Evolutionary conservation across 37 sponge, comb jelly and placozoan genomes (phyloP).

Genomic region (Oopsacas minuta): DNA sequence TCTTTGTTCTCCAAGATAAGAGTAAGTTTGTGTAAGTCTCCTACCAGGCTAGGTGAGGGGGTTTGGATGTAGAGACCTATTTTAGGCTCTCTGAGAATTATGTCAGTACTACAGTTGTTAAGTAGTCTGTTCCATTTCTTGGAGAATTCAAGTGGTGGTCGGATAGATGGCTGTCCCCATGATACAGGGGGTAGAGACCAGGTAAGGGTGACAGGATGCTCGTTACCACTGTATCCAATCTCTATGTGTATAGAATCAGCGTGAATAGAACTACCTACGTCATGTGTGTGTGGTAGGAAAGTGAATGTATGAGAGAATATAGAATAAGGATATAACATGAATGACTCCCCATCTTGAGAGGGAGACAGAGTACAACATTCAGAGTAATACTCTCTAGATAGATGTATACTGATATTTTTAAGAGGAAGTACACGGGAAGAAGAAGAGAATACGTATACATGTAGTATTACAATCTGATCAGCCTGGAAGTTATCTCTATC

Average conservation of each 20-base stretch:
- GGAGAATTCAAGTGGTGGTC: neutral
- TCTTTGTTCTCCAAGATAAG: constrained; percentile 23
- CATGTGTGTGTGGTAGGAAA: neutral
- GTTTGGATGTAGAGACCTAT: neutral
- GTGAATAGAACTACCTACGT: neutral
- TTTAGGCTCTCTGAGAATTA: constrained; percentile 18
- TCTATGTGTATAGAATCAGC: neutral
- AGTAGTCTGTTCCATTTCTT: constrained; percentile 14
- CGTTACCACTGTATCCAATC: neutral
- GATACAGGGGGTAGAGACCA: constrained; percentile 4
- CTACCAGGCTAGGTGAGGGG: constrained; percentile 25
- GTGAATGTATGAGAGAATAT: neutral
- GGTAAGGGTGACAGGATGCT: neutral
- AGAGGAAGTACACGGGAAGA: neutral
- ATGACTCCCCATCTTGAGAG: neutral
- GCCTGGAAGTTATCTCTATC: neutral
- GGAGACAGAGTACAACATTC: neutral
- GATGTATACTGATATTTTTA: neutral
- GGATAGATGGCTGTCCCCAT: neutral
- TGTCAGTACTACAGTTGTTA: constrained; percentile 15
- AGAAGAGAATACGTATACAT: neutral
- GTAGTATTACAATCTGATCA: neutral
- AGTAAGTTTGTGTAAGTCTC: constrained; percentile 19
- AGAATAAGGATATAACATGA: neutral
- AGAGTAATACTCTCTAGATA: neutral